These are phyloP conservation scores for Brachylomia viminalis DNA, from an alignment of 2,888 invertebrate genomes.

Conservation along the genomic window DNA sequence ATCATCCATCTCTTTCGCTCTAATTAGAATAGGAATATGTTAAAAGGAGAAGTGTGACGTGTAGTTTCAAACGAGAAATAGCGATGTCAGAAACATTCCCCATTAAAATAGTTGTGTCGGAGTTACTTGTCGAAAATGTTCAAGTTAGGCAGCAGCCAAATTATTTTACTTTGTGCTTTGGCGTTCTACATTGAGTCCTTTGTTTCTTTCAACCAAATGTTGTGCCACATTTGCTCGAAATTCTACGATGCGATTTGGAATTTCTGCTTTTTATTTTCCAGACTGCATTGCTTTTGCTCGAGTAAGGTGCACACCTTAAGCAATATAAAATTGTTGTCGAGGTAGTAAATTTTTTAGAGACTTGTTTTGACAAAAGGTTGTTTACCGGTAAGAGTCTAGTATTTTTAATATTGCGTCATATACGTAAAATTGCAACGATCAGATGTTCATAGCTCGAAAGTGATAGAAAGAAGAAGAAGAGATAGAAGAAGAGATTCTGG, in stretches of 20 bases:
- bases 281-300: constrained; percentile 39
- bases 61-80: constrained; percentile 68
- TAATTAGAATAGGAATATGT: constrained; percentile 40
- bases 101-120: constrained; percentile 78
- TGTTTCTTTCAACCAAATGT: constrained; percentile 54
- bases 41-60: constrained; percentile 60
- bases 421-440: neutral
- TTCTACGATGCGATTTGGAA: constrained; percentile 36
- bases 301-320: constrained; percentile 27
- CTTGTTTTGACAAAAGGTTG: constrained; percentile 28
- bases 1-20: constrained; percentile 65
- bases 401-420: constrained; percentile 1
- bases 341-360: constrained; percentile 22
- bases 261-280: constrained; percentile 42
- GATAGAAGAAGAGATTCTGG: too few species aligned
- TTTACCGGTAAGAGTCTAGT: neutral
- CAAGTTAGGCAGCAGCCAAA: constrained; percentile 55
- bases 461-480: too few species aligned
- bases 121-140: constrained; percentile 67
- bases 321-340: constrained; percentile 41
- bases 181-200: constrained; percentile 35
- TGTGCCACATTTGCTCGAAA: constrained; percentile 43
- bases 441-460: too few species aligned
- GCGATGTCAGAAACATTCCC: constrained; percentile 75
- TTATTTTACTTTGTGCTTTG: constrained; percentile 61